Evolutionary conservation across 2,888 invertebrate species (phyloP), one percentile per base, ranked within the genome.

Genomic region (Philhelius pedissequus): DNA sequence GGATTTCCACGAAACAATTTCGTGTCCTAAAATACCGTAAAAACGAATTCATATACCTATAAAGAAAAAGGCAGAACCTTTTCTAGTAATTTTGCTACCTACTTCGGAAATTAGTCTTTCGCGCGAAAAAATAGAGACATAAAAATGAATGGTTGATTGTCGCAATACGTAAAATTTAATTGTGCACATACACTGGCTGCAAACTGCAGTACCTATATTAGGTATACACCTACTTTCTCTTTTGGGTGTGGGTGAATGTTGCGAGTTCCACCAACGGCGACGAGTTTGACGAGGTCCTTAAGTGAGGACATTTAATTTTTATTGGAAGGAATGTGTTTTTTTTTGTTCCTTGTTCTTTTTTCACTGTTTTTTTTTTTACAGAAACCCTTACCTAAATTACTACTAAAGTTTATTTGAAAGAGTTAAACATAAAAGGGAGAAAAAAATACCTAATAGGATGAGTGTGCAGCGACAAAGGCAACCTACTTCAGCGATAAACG

Each of bases 111-210:
- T 84, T 79, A 84, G 79, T 84, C 79, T 79, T 84, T 75, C 84
- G 79, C 71, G 75, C 75, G 79, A 83, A 79, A 84, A 79, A 84
- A 84, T 79, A 84, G 79, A 79, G 84, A 84, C 79, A 79, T 79
- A 84, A 84, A 84, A 79, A 66, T 79, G 54, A 84, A 79, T 75
- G 74, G 78, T 75, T 84, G 78, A 84, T 79, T 79, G 84, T 71
- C 84, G 79, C 84, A 84, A 79, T 79, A 27, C 84, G 84, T 79
- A 79, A 84, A 79, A 84, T 84, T 75, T 75, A 84, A 84, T 84
- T 84, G 84, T 70, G 66, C 79, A 75, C 75, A 75, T 64, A 75
- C 64, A 20, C 64, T 64, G 64, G n/a, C 66, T 68, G 75, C 84
- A 79, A 75, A 54, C 54, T 79, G 66, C 70, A 75, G 50, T 40